A percentile compares a stretch with the other conserved stretches of the same genome.
Conservation (phyloP, 2,113 vertebrate genomes). For the Lepisosteus oculatus region DNA sequence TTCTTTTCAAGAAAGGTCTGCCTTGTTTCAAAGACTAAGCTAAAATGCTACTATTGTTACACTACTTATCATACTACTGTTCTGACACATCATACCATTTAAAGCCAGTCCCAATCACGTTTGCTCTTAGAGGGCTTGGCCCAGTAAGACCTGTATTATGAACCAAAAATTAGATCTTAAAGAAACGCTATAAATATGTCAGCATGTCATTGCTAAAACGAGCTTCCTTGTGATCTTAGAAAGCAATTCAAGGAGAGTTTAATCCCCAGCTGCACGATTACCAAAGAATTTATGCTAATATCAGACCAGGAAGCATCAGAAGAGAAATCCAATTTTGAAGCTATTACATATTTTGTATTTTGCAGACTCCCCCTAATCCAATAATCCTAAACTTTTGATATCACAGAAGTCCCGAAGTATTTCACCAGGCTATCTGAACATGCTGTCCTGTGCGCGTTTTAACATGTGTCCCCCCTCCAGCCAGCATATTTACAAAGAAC, state of each 20-base stretch:
- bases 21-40: no score
- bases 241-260: constrained; percentile 19
- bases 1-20: no score
- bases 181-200: constrained; percentile 13
- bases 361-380: constrained; percentile 29
- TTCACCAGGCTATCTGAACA: background rate
- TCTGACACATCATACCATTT: no score
- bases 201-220: constrained; percentile 16
- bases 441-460: no score
- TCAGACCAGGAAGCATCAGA: constrained; percentile 16
- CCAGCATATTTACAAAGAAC: no score
- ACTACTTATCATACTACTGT: no score
- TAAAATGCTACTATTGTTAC: no score
- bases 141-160: background rate
- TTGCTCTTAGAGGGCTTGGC: background rate
- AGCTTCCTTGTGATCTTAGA: constrained; percentile 7
- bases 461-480: no score
- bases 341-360: constrained; percentile 30
- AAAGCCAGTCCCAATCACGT: background rate
- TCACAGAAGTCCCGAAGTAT: constrained; percentile 3
- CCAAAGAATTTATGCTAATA: constrained; percentile 26
- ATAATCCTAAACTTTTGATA: constrained; percentile 17
- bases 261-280: constrained; percentile 19
- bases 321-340: constrained; percentile 25
- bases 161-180: background rate